Evolutionary conservation across 2,113 vertebrate species (phyloP).

Genomic region (Perca fluviatilis): DNA sequence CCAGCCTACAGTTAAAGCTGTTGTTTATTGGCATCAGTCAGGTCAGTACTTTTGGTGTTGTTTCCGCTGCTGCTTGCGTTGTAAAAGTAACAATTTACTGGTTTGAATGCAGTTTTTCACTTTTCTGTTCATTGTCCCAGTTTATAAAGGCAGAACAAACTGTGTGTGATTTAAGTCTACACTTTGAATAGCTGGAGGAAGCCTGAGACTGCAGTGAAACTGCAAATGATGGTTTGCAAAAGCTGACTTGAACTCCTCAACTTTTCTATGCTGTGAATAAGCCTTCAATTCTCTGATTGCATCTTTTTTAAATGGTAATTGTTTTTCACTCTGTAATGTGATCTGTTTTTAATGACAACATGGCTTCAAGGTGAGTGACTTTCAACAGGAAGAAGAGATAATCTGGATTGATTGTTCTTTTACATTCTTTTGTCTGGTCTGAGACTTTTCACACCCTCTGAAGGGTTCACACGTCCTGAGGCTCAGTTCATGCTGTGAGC

Average conservation of each 20-base stretch:
- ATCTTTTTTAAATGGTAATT: slow-evolving; percentile 59
- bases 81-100: slow-evolving; percentile 7
- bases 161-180: background rate
- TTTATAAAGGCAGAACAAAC: background rate
- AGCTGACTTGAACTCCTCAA: background rate
- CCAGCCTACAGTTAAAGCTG: background rate
- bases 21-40: background rate
- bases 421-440: slow-evolving; percentile 67
- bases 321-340: slow-evolving; percentile 25
- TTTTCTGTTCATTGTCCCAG: background rate
- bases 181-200: background rate
- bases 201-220: slow-evolving; percentile 2
- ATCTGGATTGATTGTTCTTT: slow-evolving; percentile 56
- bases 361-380: slow-evolving; percentile 31
- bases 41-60: background rate
- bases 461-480: slow-evolving; percentile 35
- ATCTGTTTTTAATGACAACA: slow-evolving; percentile 62
- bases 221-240: slow-evolving; percentile 1
- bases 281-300: background rate
- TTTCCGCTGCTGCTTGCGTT: slow-evolving; percentile 1
- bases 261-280: background rate
- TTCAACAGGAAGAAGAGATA: slow-evolving; percentile 69
- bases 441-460: slow-evolving; percentile 59
- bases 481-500: slow-evolving; percentile 46
- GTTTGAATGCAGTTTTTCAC: background rate